phyloP scores from a whole-genome alignment of 2,113 vertebrate genomes.

The Laticauda laticaudata region DNA sequence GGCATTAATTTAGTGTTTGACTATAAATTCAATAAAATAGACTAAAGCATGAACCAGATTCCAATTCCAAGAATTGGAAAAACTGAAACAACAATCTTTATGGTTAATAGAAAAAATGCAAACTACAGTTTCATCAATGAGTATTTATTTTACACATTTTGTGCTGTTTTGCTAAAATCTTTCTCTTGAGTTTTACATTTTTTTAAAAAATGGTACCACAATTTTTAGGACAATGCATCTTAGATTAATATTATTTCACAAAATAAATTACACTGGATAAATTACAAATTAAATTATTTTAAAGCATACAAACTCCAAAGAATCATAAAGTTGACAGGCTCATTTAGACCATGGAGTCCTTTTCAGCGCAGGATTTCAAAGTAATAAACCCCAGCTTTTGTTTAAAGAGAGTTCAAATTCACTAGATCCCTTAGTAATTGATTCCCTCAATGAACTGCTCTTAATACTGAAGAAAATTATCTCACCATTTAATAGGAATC shows the following conservation, averaged over 20 bases:
- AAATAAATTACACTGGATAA: neutral
- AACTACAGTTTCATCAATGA: neutral
- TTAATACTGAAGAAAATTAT: neutral
- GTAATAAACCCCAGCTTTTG: neutral
- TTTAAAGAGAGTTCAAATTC: neutral
- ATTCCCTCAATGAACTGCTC: neutral
- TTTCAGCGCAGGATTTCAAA: neutral
- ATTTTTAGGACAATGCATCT: neutral
- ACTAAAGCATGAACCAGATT: neutral
- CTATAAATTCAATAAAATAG: neutral
- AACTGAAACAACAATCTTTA: neutral
- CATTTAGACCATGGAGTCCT: neutral
- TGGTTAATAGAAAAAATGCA: neutral
- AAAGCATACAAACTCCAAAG: neutral
- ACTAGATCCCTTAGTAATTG: neutral
- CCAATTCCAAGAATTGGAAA: neutral
- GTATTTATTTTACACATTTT: neutral
- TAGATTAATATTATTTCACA: neutral
- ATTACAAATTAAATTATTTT: constrained; percentile 4
- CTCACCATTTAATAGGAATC: neutral
- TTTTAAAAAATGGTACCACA: neutral
- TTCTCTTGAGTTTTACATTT: neutral
- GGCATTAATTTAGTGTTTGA: neutral
- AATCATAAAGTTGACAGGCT: neutral
- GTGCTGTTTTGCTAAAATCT: neutral